Conservation (phyloP, 2,888 invertebrate genomes). For the Mythimna ferrago region DNA sequence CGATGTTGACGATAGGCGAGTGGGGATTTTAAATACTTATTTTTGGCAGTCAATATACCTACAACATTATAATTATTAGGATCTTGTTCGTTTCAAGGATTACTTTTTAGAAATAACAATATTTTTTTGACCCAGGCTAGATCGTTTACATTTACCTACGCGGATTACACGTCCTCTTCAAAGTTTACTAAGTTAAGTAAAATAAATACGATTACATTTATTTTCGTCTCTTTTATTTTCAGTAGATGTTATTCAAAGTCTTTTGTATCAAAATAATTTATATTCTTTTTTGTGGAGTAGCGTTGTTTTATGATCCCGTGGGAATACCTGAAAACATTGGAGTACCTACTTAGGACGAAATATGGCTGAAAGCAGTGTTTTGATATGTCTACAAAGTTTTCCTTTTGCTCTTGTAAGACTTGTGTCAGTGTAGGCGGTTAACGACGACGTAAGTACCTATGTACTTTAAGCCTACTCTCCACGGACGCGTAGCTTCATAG, state of each 20-base stretch:
- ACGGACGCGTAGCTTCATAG: no score
- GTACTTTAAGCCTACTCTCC: no score
- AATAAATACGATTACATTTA: constrained; percentile 16
- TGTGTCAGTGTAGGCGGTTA: not conserved
- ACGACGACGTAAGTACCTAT: no score
- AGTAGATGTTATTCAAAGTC: constrained; percentile 17
- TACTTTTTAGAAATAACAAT: not conserved
- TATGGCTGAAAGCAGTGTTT: constrained; percentile 18
- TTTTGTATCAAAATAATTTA: constrained; percentile 47
- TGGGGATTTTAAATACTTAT: no score
- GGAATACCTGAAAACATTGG: constrained; percentile 30
- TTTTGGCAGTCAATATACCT: no score
- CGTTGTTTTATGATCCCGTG: constrained; percentile 43
- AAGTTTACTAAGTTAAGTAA: constrained; percentile 15
- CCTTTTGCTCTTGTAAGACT: not conserved
- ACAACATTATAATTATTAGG: not conserved
- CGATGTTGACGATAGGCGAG: no score
- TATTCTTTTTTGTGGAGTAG: constrained; percentile 22
- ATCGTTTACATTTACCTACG: not conserved
- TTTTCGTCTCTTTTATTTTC: constrained; percentile 34
- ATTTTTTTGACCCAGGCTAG: not conserved
- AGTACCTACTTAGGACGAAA: constrained; percentile 26
- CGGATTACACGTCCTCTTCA: not conserved
- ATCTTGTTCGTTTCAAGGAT: not conserved
- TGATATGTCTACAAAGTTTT: constrained; percentile 9